These are phyloP conservation scores for Leptinotarsa rubiginosa DNA, from an alignment of 2,888 invertebrate species.

Conservation along the genomic window DNA sequence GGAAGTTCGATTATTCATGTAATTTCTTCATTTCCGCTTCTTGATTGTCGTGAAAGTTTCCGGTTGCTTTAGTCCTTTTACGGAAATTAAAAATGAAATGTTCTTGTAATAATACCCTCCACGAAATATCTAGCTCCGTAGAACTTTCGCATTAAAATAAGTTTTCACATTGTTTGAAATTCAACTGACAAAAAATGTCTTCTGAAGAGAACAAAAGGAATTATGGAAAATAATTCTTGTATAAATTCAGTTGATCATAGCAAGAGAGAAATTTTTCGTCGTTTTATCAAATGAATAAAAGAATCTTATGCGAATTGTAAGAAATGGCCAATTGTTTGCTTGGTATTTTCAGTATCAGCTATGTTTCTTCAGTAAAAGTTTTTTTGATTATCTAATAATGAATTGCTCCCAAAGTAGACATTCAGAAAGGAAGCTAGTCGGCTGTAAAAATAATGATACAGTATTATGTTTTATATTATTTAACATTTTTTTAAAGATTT, in stretches of 20 bases:
- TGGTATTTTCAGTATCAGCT: not conserved
- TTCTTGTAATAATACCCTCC: not conserved
- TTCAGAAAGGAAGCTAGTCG: too few relatives aligned
- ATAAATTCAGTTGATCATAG: not conserved
- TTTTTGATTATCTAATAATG: too few relatives aligned
- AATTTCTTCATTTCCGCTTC: not conserved
- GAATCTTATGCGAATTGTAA: not conserved
- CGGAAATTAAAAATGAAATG: not conserved
- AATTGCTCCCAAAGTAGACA: too few relatives aligned
- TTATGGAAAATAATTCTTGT: constrained; percentile 9
- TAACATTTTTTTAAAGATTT: too few relatives aligned
- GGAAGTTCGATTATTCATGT: not conserved
- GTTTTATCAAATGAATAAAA: not conserved
- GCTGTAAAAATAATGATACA: too few relatives aligned
- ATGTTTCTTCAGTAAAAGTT: not conserved
- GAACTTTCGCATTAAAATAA: constrained; percentile 5
- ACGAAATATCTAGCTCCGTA: not conserved
- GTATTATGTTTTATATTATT: too few relatives aligned
- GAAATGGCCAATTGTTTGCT: not conserved
- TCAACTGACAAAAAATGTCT: constrained; percentile 4
- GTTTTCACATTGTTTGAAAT: not conserved
- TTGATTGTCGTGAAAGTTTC: not conserved
- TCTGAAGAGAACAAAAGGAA: constrained; percentile 6
- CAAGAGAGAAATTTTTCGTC: not conserved
- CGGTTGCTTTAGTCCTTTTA: not conserved